Base-by-base conservation (phyloP, 2,888 invertebrate species). In the Euplagia quadripunctaria region DNA sequence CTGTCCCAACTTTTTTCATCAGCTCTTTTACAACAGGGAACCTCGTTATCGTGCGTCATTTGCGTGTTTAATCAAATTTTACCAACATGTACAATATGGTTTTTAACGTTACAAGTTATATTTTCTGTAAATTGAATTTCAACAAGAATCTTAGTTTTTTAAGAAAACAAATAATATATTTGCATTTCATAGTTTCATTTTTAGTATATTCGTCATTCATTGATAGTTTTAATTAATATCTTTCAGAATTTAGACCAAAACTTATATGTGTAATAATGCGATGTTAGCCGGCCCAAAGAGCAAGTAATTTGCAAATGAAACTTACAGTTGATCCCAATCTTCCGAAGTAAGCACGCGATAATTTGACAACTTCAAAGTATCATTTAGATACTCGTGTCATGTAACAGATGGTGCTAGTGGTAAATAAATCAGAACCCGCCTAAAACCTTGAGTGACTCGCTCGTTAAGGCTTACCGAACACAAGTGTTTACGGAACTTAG, bases 291-390 rank as follows among this genome's bases (percentile, higher is more conserved):
- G 74, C 69, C 31, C 42, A 71, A 77, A 82, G 77, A 79, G 77
- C 74, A 71, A 80, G 75, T 82, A 82, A 82, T 82, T 82, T 82
- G 82, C 72, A 67, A 74, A 74, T 75, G 43, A 82, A 84, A 83
- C 79, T 82, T 82, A 69, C 20, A 81, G 63, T 79, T 82, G 74
- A 85, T 85, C 84, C 84, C 87, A 86, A 89, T 89, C 86, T 88
- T 87, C 80, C 85, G 79, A 84, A 88, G 88, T 86, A 87, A 89
- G 89, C 89, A 88, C 85, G 88, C 90, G 94, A 90, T 94, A 94
- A 94, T 94, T 93, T 92, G 93, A 92, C 91, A 92, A 94, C 90
- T 94, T 94, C 91, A 93, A 94, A 94, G 90, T 94, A 91, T 93
- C 92, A 91, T 94, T 94, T 91, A 90, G 89, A 87, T 83, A 87